Conservation (phyloP, 1,140 invertebrate species). For the Theocolax elegans region DNA sequence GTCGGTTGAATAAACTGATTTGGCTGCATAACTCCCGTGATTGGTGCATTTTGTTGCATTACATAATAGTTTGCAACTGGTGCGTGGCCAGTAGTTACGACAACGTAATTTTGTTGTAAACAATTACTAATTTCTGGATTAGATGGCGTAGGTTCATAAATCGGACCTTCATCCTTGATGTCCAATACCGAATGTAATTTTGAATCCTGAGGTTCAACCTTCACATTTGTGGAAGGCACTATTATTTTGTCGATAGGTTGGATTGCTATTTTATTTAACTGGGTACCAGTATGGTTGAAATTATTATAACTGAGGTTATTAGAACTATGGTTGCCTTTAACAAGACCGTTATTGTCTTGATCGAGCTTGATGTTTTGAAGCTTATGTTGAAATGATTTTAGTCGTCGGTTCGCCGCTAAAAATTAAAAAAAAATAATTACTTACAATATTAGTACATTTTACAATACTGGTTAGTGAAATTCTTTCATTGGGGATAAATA, state of each 20-base stretch:
- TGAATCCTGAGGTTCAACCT: slow-evolving; percentile 8
- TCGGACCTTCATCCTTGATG: slow-evolving; percentile 57
- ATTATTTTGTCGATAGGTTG: neutral
- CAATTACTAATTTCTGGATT: neutral
- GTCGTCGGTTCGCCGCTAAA: slow-evolving; percentile 54
- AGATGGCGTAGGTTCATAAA: neutral
- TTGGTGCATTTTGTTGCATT: slow-evolving; percentile 40
- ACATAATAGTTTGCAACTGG: slow-evolving; percentile 47
- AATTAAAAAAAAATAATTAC: slow-evolving; percentile 16
- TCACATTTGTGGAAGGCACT: slow-evolving; percentile 15
- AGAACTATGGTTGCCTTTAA: neutral
- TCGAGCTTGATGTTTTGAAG: slow-evolving; percentile 51
- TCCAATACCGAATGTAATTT: slow-evolving; percentile 63
- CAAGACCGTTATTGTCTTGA: neutral
- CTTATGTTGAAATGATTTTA: slow-evolving; percentile 55
- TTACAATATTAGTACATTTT: no score
- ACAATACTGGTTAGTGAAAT: no score
- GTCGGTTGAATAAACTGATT: slow-evolving; percentile 38
- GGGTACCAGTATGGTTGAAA: neutral
- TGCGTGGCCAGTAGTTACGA: slow-evolving; percentile 42
- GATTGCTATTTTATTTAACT: neutral
- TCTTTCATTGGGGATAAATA: no score
- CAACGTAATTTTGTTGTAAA: slow-evolving; percentile 50
- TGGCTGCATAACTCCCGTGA: slow-evolving; percentile 26
- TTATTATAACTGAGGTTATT: no score